phyloP scores from a whole-genome alignment of 2,888 invertebrate species.

The Macropis europaea region DNA sequence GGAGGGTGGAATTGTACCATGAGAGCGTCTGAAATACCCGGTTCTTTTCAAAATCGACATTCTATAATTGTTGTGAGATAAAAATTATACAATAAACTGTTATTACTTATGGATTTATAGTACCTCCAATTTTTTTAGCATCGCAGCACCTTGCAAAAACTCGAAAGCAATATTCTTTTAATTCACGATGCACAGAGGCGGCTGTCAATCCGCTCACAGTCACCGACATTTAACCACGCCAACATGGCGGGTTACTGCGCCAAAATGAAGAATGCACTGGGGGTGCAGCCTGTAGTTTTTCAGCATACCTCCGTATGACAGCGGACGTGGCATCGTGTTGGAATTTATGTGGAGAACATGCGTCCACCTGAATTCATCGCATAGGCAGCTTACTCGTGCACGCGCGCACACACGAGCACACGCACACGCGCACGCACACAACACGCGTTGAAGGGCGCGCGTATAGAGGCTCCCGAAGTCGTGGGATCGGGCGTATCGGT shows the following conservation, averaged over 20 bases:
- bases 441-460: background rate
- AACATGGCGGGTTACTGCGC: slow-evolving; percentile 37
- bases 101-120: too few species aligned
- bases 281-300: slow-evolving; percentile 58
- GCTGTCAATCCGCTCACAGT: background rate
- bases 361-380: slow-evolving; percentile 68
- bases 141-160: background rate
- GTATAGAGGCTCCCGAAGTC: background rate
- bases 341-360: slow-evolving; percentile 73
- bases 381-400: slow-evolving; percentile 41
- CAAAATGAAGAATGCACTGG: slow-evolving; percentile 68
- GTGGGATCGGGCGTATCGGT: slow-evolving; percentile 65
- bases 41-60: too few species aligned
- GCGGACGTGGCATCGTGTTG: slow-evolving; percentile 63
- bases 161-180: slow-evolving; percentile 20
- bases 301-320: slow-evolving; percentile 62
- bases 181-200: background rate
- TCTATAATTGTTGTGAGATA: too few species aligned
- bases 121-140: background rate
- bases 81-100: too few species aligned
- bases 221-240: slow-evolving; percentile 36
- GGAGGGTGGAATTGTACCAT: too few species aligned
- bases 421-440: background rate
- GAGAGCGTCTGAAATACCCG: too few species aligned
- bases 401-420: slow-evolving; percentile 22